Evolutionary conservation across 2,888 invertebrate genomes (phyloP), one percentile per base, ranked within the genome.

Genomic region (Drosophila anomelani): DNA sequence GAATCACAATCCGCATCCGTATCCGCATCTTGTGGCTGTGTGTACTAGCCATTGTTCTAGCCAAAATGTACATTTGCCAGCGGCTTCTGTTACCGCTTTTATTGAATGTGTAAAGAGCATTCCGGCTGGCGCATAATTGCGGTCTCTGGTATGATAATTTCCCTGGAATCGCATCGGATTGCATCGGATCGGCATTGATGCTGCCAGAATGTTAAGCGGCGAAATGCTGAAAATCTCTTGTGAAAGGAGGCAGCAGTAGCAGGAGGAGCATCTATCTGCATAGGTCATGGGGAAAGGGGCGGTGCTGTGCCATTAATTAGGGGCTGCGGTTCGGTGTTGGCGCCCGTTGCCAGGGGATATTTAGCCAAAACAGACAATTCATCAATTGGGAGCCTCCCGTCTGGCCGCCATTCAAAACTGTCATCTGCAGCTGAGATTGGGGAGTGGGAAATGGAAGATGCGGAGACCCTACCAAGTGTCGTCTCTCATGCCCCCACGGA

Each of bases 141-240:
- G 47, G 81, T 46, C 72, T 60, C 67, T 76, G 85, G 85, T 76
- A 85, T 85, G 87, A 86, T 84, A 85, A 85, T 85, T 78, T 77
- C 47, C 61, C 43, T 36, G 36, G 51, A 53, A 75, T 72, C 66
- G 62, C 41, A 66, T 46, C 53, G 49, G 41, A 64, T 64, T 34
- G 63, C 41, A 64, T 64, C 36, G 55, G 57, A 64, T 71, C 60
- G 71, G 79, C 56, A 76, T 79, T 77, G 59, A 76, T 82, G 57
- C 66, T 55, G 54, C 54, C 54, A 62, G 75, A 84, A 88, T 85
- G 61, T 75, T 58, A 29, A 63, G 17, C 47, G 47, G 57, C 66
- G 38, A 67, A 80, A 63, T 76, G 63, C 59, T 68, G 54, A 54
- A 72, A 61, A 80, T 78, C 58, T 49, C 46, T 49, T 29, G 36